Evolutionary conservation across 2,888 invertebrate genomes (phyloP).

Genomic region (Eilema sororculum): DNA sequence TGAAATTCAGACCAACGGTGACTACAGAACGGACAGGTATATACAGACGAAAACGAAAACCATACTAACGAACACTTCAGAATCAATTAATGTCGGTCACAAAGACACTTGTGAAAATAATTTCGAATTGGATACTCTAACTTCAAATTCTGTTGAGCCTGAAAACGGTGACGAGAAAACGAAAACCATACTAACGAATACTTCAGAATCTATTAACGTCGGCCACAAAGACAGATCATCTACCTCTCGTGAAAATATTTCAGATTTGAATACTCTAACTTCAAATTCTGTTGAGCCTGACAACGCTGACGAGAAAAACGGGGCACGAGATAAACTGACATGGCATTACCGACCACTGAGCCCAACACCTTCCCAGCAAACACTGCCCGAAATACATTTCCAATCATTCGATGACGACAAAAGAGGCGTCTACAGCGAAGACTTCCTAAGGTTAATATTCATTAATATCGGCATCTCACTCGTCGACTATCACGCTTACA

Average conservation of each 20-base stretch:
- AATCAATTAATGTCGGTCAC: conserved; percentile 78
- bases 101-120: conserved; percentile 77
- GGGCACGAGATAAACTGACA: conserved; percentile 73
- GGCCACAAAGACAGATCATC: conserved; percentile 79
- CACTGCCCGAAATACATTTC: conserved; percentile 80
- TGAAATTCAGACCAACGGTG: conserved; percentile 70
- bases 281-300: conserved; percentile 61
- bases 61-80: conserved; percentile 74
- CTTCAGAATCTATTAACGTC: conserved; percentile 78
- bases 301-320: conserved; percentile 54
- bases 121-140: conserved; percentile 74
- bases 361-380: conserved; percentile 70
- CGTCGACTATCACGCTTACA: conserved; percentile 63
- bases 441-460: conserved; percentile 85
- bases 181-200: conserved; percentile 77
- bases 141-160: conserved; percentile 62
- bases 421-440: conserved; percentile 78
- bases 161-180: conserved; percentile 54
- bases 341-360: conserved; percentile 82
- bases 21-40: conserved; percentile 79
- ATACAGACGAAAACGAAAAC: conserved; percentile 80
- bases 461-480: conserved; percentile 63
- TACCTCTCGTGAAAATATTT: conserved; percentile 76
- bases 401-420: conserved; percentile 85
- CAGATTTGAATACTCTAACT: conserved; percentile 73